These are phyloP conservation scores for Chrysemys picta DNA, from an alignment of 2,113 vertebrate species.

Conservation along the genomic window DNA sequence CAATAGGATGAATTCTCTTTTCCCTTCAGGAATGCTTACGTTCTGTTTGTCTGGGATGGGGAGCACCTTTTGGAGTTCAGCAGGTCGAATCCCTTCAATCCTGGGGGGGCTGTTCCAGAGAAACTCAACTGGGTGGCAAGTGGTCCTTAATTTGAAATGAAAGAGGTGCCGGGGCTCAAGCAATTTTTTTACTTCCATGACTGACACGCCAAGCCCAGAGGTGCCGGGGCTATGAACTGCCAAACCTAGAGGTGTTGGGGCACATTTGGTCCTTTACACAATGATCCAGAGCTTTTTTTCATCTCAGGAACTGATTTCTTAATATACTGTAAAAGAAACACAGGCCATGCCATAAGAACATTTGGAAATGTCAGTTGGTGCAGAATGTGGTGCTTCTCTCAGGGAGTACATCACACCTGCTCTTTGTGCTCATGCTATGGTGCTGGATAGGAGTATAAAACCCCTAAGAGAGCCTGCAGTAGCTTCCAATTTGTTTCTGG, in stretches of 20 bases:
- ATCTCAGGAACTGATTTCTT: background rate
- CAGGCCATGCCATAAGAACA: background rate
- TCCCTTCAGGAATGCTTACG: background rate
- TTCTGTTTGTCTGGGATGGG: background rate
- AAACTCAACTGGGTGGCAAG: background rate
- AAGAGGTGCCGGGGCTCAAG: no score
- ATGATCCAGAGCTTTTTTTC: background rate
- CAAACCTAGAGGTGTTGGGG: no score
- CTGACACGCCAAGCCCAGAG: no score
- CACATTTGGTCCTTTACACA: background rate
- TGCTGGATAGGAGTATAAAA: rapidly evolving
- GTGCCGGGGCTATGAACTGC: no score
- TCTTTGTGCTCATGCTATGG: background rate
- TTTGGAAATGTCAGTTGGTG: background rate
- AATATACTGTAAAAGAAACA: background rate
- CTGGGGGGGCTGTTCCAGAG: background rate
- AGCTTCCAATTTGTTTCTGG: background rate
- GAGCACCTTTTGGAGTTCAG: background rate
- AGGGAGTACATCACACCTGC: background rate
- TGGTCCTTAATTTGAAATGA: no score
- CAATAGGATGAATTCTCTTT: background rate
- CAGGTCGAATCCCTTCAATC: background rate
- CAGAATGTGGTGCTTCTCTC: background rate
- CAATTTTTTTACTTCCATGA: no score
- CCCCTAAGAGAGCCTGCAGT: background rate